Evolutionary conservation across 2,113 vertebrate species (phyloP).

Genomic region (Malaclemys terrapin): DNA sequence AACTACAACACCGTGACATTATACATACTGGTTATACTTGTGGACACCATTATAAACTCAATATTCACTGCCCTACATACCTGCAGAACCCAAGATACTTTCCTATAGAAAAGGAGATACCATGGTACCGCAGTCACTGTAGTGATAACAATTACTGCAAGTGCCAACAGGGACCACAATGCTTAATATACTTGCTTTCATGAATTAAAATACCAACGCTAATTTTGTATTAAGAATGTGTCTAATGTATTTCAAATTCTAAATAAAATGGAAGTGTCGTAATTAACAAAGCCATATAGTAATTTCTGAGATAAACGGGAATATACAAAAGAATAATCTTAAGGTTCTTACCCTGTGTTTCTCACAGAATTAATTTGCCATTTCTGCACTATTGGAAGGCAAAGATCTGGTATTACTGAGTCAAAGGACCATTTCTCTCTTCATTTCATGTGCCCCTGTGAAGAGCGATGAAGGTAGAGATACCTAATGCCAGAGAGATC

Average conservation of each 20-base stretch:
- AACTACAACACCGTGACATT: neutral
- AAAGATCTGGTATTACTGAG: neutral
- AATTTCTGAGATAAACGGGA: neutral
- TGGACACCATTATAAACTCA: neutral
- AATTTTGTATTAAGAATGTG: neutral
- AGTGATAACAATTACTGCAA: neutral
- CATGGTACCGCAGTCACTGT: neutral
- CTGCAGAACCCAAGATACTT: neutral
- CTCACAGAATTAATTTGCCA: neutral
- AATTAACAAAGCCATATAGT: neutral
- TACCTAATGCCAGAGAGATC: neutral
- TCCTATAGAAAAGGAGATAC: neutral
- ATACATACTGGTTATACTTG: neutral
- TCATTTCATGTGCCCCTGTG: neutral
- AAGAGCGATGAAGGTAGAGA: neutral
- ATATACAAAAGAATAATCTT: neutral
- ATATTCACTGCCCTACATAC: neutral
- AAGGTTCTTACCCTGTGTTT: rapidly evolving
- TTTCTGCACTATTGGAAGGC: neutral
- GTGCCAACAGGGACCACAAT: neutral
- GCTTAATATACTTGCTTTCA: slow-evolving; percentile 22
- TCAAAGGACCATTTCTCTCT: neutral
- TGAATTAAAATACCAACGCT: neutral
- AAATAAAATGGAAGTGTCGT: neutral
- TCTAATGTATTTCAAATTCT: slow-evolving; percentile 6